Conservation (phyloP, 2,797 vertebrate species). For the Sebastes diploproa region DNA sequence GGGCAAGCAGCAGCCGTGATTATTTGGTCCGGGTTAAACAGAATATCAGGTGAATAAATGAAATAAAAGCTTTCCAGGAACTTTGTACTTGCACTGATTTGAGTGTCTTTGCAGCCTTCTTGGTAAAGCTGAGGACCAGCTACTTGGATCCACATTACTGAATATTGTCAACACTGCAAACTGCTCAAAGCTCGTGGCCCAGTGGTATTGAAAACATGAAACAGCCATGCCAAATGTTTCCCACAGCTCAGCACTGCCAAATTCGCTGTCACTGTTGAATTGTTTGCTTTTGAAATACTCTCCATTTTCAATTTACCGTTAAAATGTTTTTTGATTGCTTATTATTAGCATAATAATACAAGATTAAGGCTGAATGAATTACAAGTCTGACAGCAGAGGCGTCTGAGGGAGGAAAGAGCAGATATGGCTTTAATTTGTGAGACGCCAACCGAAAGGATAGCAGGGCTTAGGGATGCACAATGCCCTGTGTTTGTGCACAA, state of each 20-base stretch:
- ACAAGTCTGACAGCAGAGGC: slow-evolving; percentile 35
- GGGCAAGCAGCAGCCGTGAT: neutral
- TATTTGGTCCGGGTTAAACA: neutral
- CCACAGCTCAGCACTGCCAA: neutral
- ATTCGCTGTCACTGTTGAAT: slow-evolving; percentile 6
- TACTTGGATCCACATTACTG: neutral
- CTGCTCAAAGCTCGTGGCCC: neutral
- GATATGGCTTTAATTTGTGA: slow-evolving; percentile 35
- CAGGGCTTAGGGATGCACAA: neutral
- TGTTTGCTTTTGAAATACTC: slow-evolving; percentile 15
- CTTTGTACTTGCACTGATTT: neutral
- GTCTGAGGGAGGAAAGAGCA: slow-evolving; percentile 31
- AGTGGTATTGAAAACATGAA: neutral
- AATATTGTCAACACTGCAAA: neutral
- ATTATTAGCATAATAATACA: slow-evolving; percentile 61
- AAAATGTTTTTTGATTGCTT: slow-evolving; percentile 50
- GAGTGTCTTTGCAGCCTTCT: neutral
- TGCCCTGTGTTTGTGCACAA: neutral
- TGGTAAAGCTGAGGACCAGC: neutral
- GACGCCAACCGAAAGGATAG: neutral
- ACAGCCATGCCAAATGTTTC: neutral
- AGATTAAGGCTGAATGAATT: slow-evolving; percentile 53
- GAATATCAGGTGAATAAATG: neutral
- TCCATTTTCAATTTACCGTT: slow-evolving; percentile 45
- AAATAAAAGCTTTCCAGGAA: neutral